Base-by-base conservation (phyloP, 2,888 invertebrate species). In the Lissonota sp. region DNA sequence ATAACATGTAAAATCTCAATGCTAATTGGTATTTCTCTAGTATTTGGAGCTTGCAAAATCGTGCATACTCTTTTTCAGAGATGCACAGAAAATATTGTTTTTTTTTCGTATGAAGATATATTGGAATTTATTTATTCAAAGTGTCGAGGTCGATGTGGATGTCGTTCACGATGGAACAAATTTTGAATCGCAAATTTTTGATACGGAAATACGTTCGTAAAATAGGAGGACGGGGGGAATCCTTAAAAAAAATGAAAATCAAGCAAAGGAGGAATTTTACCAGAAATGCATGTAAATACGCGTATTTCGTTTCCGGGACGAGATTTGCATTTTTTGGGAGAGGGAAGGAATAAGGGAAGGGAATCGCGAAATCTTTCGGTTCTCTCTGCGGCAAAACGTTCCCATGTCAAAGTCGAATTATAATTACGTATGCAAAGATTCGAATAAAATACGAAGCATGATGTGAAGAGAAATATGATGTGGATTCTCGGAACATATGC, bases 201-300 rank as follows among this genome's bases (percentile, higher is more conserved):
- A 42, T 55, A 46, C 37, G 64, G 4, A 3, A 26, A 26, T 26
- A 26, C 37, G 46, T 39, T 7, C 26, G 63, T 26, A 26, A 26
- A 26, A 26, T 26, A 44, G 64, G 57, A 57, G 39, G 16, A 14
- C 39, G 46, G 40, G 10, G 12, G 26, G 26, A 26, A 26, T 26
- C 26, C 26, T 26, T 26, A 26, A 26, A 5, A 58, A 58, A 39
- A 37, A 37, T n/a, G 5, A 6, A 37, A 64, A 14, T n/a, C 26
- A 26, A n/a, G 39, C n/a, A 1, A 8, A n/a, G 8, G 60, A 73
- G 69, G 58, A 80, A 77, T 79, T 82, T 76, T 53, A 40, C 66
- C 16, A 72, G 51, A 82, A 82, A 79, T 80, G 75, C 72, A 82
- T 80, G 80, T 82, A 82, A 82, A 82, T 82, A 70, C 53, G 58